These are phyloP conservation scores for Palloptera scutellata DNA, from an alignment of 2,888 invertebrate genomes.

Conservation along the genomic window DNA sequence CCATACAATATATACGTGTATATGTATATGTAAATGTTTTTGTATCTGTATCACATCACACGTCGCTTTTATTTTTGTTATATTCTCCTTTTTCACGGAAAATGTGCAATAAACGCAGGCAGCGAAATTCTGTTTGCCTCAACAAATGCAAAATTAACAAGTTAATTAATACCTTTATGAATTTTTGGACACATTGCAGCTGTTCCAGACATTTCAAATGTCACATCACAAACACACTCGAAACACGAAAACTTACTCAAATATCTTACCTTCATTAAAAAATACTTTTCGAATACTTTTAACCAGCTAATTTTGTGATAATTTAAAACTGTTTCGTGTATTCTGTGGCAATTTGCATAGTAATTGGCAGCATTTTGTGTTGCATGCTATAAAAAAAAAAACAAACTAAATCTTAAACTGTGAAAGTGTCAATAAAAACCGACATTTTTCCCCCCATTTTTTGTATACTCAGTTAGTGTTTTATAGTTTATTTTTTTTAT, in stretches of 20 bases:
- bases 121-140: conserved; percentile 21
- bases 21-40: not conserved
- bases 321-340: no score
- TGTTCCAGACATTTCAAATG: conserved; percentile 42
- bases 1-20: not conserved
- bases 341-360: no score
- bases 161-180: conserved; percentile 59
- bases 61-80: not conserved
- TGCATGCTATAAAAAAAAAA: no score
- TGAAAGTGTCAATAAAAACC: no score
- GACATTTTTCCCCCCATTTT: no score
- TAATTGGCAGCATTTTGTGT: no score
- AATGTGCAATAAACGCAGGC: conserved; percentile 12
- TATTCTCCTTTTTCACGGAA: conserved; percentile 26
- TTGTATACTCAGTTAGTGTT: no score
- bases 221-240: conserved; percentile 31
- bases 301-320: conserved; percentile 25
- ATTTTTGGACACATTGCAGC: conserved; percentile 44
- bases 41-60: conserved; percentile 24
- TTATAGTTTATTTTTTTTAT: no score
- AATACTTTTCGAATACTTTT: conserved; percentile 7
- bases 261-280: no score
- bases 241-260: no score
- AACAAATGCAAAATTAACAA: conserved; percentile 60
- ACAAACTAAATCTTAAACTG: no score